Conservation (phyloP, 37 sponge, comb jelly and placozoan genomes). For the Aplysina aerophoba region DNA sequence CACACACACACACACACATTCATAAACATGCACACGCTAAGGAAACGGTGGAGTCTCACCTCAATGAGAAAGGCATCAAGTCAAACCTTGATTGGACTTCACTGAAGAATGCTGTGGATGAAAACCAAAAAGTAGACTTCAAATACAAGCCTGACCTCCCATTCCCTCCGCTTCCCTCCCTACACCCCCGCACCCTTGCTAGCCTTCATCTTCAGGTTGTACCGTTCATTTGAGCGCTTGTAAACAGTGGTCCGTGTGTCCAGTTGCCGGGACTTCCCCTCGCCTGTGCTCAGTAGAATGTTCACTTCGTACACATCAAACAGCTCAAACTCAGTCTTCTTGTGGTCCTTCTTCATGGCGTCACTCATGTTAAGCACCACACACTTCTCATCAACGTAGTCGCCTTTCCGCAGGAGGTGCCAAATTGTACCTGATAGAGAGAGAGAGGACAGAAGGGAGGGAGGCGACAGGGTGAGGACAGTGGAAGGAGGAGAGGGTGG, state of each 20-base stretch:
- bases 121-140: not conserved
- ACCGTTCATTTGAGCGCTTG: conserved; percentile 79
- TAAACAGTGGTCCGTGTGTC: conserved; percentile 93
- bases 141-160: not conserved
- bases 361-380: conserved; percentile 63
- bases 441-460: not conserved
- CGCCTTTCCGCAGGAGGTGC: conserved; percentile 28
- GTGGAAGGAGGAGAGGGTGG: too few relatives aligned
- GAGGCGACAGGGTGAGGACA: too few relatives aligned
- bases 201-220: conserved; percentile 96
- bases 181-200: conserved; percentile 62
- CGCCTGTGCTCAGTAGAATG: conserved; percentile 89
- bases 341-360: conserved; percentile 81
- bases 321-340: conserved; percentile 91
- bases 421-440: conserved; percentile 22
- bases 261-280: conserved; percentile 76
- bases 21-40: too few relatives aligned
- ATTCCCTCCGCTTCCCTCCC: conserved; percentile 36
- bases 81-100: conserved; percentile 86
- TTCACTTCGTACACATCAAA: conserved; percentile 96
- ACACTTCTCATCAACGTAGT: conserved; percentile 50
- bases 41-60: conserved; percentile 42
- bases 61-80: conserved; percentile 81
- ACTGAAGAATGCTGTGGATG: conserved; percentile 84
- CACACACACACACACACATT: not conserved